phyloP scores from a whole-genome alignment of 2,113 vertebrate genomes.

The Saccopteryx leptura region DNA sequence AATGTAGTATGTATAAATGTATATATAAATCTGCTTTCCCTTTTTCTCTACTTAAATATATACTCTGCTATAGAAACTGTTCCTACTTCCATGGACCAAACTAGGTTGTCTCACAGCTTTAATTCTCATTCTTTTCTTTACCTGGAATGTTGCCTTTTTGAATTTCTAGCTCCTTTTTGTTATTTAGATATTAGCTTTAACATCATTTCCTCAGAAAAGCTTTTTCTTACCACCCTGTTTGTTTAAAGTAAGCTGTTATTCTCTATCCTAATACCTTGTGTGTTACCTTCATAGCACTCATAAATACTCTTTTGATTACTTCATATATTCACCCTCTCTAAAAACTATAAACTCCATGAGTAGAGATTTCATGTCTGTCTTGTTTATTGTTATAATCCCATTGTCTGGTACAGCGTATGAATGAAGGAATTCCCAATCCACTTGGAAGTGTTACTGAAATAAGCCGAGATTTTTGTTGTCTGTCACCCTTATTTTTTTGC shows the following conservation, averaged over 20 bases:
- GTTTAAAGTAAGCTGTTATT: not conserved
- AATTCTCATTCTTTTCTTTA: not conserved
- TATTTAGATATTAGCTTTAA: conserved; percentile 4
- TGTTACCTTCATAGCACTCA: not conserved
- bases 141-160: not conserved
- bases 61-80: not conserved
- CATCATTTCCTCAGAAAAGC: not conserved
- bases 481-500: too few relatives aligned
- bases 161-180: not conserved
- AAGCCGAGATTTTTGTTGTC: too few relatives aligned
- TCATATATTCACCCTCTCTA: not conserved
- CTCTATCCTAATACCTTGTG: not conserved
- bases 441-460: not conserved
- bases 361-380: not conserved
- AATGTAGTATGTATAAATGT: too few relatives aligned
- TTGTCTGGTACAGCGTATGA: not conserved
- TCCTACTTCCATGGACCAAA: not conserved
- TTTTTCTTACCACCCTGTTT: not conserved
- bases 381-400: not conserved
- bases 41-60: not conserved
- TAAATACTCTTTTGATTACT: not conserved
- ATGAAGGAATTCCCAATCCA: not conserved
- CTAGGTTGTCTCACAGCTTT: not conserved
- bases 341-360: not conserved
- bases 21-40: not conserved